These are phyloP conservation scores for Esox masquinongy DNA, from an alignment of 2,797 vertebrate species.

Conservation along the genomic window DNA sequence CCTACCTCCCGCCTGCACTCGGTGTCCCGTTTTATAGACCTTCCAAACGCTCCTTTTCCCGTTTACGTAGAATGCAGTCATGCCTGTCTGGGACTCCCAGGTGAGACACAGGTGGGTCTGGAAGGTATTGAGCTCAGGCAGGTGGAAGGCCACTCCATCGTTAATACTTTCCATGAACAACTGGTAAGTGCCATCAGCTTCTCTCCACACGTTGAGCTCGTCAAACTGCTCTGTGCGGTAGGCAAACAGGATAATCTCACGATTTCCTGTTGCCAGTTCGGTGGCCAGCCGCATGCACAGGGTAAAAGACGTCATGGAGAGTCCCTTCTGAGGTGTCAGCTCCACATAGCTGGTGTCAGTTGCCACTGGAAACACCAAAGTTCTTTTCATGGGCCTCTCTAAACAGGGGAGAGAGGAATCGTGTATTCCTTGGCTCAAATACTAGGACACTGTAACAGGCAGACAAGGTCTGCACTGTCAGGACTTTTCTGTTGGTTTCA, in stretches of 20 bases:
- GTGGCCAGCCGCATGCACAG: slow-evolving; percentile 63
- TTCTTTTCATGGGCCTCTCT: too few relatives aligned
- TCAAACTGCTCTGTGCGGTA: slow-evolving; percentile 16
- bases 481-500: too few relatives aligned
- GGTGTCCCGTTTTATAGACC: slow-evolving; percentile 48
- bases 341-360: too few relatives aligned
- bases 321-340: slow-evolving; percentile 22
- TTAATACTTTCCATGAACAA: slow-evolving; percentile 19
- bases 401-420: too few relatives aligned
- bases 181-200: slow-evolving; percentile 38
- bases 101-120: slow-evolving; percentile 62
- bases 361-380: too few relatives aligned
- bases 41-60: slow-evolving; percentile 50
- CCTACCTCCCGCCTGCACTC: rapidly evolving
- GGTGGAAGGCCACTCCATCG: slow-evolving; percentile 3
- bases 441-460: too few relatives aligned
- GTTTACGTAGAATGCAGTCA: slow-evolving; percentile 29
- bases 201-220: slow-evolving; percentile 56
- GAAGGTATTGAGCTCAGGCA: slow-evolving; percentile 31
- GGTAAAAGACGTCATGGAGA: slow-evolving; percentile 52
- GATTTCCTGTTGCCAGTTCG: slow-evolving; percentile 23
- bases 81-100: slow-evolving; percentile 54
- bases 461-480: too few relatives aligned
- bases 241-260: slow-evolving; percentile 59
- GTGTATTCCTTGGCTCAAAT: too few relatives aligned